Percentiles rank a stretch among this genome's conserved stretches.
Evolutionary conservation across 2,797 vertebrate genomes (phyloP).

Genomic region (Sphaeramia orbicularis): DNA sequence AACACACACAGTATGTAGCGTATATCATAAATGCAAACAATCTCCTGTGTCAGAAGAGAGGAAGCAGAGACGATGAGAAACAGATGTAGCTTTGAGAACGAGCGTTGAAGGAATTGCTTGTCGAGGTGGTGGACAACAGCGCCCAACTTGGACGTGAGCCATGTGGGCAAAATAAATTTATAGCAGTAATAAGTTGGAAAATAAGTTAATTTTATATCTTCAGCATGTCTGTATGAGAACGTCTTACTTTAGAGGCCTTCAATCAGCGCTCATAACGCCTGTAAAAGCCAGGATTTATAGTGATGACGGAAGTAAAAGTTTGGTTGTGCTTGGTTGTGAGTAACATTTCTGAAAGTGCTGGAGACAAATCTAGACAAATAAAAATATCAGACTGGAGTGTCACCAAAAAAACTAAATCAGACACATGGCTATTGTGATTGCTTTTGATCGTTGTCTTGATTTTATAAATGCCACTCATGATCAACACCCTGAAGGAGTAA

Average conservation of each 20-base stretch:
- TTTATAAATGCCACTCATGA: conserved; percentile 64
- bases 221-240: not conserved
- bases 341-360: too few species aligned
- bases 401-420: conserved; percentile 24
- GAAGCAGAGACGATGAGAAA: conserved; percentile 72
- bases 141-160: conserved; percentile 13
- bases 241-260: not conserved
- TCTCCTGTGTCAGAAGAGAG: conserved; percentile 65
- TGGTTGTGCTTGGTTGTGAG: too few species aligned
- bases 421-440: conserved; percentile 50
- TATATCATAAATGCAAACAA: conserved; percentile 58
- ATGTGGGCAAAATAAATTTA: not conserved
- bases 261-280: conserved; percentile 1
- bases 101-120: conserved; percentile 28
- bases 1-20: conserved; percentile 58
- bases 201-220: not conserved
- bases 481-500: conserved; percentile 66
- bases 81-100: conserved; percentile 72
- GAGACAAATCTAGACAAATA: too few species aligned
- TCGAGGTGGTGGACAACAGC: conserved; percentile 49
- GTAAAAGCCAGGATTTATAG: not conserved
- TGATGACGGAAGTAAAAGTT: too few species aligned
- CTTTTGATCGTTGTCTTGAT: conserved; percentile 71
- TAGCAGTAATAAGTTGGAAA: not conserved
- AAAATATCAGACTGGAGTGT: not conserved